Base-by-base conservation (phyloP, 2,888 invertebrate species). In the Nomada ruficornis region DNA sequence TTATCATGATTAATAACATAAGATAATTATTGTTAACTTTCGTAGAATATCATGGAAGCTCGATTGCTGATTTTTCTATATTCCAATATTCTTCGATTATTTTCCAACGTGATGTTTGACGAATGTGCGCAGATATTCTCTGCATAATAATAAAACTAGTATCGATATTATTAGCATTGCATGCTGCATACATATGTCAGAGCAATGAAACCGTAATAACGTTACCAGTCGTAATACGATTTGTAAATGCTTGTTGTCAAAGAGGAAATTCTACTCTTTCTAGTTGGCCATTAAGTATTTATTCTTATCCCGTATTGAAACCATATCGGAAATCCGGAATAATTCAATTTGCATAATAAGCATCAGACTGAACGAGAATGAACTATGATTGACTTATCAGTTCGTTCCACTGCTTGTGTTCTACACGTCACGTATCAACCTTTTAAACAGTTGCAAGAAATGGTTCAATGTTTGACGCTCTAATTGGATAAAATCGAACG, bases 201-300 rank as follows among this genome's bases (percentile, higher is more conserved):
- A 44, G 52, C 20, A 59, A 70, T 42, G 79, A 79, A 64, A 74
- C 69, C 75, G 54, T 79, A 79, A 68, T 65, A 79, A 57, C 10
- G 64, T 29, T 63, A 62, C 68, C 62, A 62, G 29, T 62, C 20
- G 11, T 80, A 72, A 80, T 42, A 52, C 71, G 71, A 80, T 80
- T 72, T 72, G 59, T 54, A 73, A 72, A 52, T 15, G 29, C 7
- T 15, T n/a, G 57, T 73, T 68, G 59, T 68, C 57, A 47, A 36
- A 73, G 26, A 36, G 26, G n/a, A 63, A 76, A 79, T 63, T 52
- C 63, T 29, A 36, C 44, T 36, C 67, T 52, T 23, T 55, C 55
- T 52, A 50, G 18, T n/a, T n/a, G 50, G 68, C 50, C 15, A 44
- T 68, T 47, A 63, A 63, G 47, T 15, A 59, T 70, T 71, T 71